Base-by-base conservation (phyloP, 2,888 invertebrate species). In the Stomorhina lunata region DNA sequence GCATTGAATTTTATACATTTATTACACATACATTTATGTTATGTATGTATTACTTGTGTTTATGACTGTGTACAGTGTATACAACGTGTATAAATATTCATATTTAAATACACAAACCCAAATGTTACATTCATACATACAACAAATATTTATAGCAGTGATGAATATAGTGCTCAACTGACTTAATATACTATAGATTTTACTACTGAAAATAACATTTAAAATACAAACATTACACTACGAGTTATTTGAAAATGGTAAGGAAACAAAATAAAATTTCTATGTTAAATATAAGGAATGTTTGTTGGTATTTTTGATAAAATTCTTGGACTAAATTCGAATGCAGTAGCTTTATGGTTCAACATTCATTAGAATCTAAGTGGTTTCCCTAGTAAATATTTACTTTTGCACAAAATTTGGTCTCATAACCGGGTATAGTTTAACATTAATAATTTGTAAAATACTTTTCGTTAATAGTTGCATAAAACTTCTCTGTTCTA, bases 101-200 rank as follows among this genome's bases (percentile, higher is more conserved):
- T 25, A 40, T 37, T 55, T 9, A n/a, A 9, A 22, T 22, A 22
- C 10, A 22, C 22, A 37, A 3, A 40, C 2, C 4, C 22, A 32
- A 32, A 32, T 34, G 27, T 20, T n/a, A n/a, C n/a, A n/a, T n/a
- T n/a, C n/a, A n/a, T n/a, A n/a, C n/a, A n/a, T n/a, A n/a, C n/a
- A n/a, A n/a, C n/a, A n/a, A n/a, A n/a, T n/a, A n/a, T n/a, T n/a
- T n/a, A n/a, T n/a, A n/a, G n/a, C n/a, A 34, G 34, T 57, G 57
- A 57, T 57, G 34, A 57, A 48, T 48, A 48, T 32, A 73, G 15
- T 50, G 17, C 15, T 40, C n/a, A 63, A 73, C 50, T 40, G 50
- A 61, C 72, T 63, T 73, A 63, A 73, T 73, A 73, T 37, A 48
- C 53, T 29, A 53, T 61, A 50, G 9, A 29, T 53, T 53, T 53